Evolutionary conservation across 2,888 invertebrate genomes (phyloP).

Genomic region (Drosophila prostipennis): DNA sequence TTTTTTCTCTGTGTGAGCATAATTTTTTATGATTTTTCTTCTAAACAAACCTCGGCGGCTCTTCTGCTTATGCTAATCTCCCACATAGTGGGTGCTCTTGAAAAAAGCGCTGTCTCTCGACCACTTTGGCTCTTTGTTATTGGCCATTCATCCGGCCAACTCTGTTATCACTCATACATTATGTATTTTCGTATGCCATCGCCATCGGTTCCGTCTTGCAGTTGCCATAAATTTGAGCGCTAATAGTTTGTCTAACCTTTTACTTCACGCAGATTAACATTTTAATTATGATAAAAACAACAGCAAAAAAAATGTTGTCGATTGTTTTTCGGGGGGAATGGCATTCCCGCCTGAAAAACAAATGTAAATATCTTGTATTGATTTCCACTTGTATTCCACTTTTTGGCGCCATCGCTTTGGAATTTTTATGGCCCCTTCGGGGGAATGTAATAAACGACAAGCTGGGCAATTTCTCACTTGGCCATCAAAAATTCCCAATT

Average conservation of each 20-base stretch:
- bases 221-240: slow-evolving; percentile 73
- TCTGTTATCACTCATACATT: slow-evolving; percentile 75
- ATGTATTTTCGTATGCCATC: slow-evolving; percentile 56
- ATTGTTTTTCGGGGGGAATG: slow-evolving; percentile 47
- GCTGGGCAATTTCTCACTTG: slow-evolving; percentile 52
- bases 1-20: no score
- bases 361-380: slow-evolving; percentile 65
- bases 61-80: slow-evolving; percentile 64
- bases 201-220: slow-evolving; percentile 72
- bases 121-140: slow-evolving; percentile 55
- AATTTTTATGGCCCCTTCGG: slow-evolving; percentile 62
- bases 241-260: slow-evolving; percentile 81
- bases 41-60: slow-evolving; percentile 39
- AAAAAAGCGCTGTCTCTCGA: slow-evolving; percentile 62
- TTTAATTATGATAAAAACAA: slow-evolving; percentile 76
- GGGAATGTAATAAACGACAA: slow-evolving; percentile 40
- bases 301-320: slow-evolving; percentile 61
- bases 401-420: slow-evolving; percentile 47
- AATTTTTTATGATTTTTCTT: slow-evolving; percentile 55
- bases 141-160: slow-evolving; percentile 49
- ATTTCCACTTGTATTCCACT: slow-evolving; percentile 55
- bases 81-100: slow-evolving; percentile 78
- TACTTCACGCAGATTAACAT: slow-evolving; percentile 78
- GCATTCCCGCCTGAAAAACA: slow-evolving; percentile 33
- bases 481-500: slow-evolving; percentile 9